phyloP scores from a whole-genome alignment of 2,888 invertebrate genomes.

The Volucella bombylans region DNA sequence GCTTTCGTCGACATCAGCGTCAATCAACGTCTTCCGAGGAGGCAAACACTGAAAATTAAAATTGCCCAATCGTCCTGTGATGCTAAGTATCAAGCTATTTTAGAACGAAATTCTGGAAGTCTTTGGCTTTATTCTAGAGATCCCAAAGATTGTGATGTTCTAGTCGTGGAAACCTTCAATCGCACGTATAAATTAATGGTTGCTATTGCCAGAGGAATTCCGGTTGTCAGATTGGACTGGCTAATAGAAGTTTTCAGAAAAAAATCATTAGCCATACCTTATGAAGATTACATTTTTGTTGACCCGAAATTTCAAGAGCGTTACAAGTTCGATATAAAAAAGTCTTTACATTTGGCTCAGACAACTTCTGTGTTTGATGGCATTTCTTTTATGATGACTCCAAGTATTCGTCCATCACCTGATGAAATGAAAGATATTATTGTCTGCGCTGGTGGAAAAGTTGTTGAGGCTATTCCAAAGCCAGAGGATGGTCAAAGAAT shows the following conservation, averaged over 20 bases:
- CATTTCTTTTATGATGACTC: slow-evolving; percentile 76
- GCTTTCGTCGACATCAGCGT: not conserved
- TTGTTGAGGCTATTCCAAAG: slow-evolving; percentile 59
- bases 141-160: slow-evolving; percentile 83
- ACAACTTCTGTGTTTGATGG: slow-evolving; percentile 74
- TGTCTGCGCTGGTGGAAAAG: slow-evolving; percentile 75
- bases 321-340: slow-evolving; percentile 76
- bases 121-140: slow-evolving; percentile 84
- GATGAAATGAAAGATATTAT: slow-evolving; percentile 77
- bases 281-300: slow-evolving; percentile 72
- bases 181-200: slow-evolving; percentile 85
- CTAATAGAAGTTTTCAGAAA: slow-evolving; percentile 69
- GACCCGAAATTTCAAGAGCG: slow-evolving; percentile 75
- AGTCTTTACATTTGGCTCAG: slow-evolving; percentile 75
- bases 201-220: slow-evolving; percentile 85
- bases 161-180: slow-evolving; percentile 83
- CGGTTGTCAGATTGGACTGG: slow-evolving; percentile 83
- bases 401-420: slow-evolving; percentile 75
- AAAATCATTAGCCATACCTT: slow-evolving; percentile 52
- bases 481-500: slow-evolving; percentile 59
- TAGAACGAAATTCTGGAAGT: slow-evolving; percentile 52
- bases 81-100: slow-evolving; percentile 30
- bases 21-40: not conserved
- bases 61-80: slow-evolving; percentile 61
- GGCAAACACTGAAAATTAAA: slow-evolving; percentile 35